Percentiles rank a stretch among this genome's conserved stretches.
Evolutionary conservation across 2,797 vertebrate genomes (phyloP).

Genomic region (Pseudochirops corinnae): DNA sequence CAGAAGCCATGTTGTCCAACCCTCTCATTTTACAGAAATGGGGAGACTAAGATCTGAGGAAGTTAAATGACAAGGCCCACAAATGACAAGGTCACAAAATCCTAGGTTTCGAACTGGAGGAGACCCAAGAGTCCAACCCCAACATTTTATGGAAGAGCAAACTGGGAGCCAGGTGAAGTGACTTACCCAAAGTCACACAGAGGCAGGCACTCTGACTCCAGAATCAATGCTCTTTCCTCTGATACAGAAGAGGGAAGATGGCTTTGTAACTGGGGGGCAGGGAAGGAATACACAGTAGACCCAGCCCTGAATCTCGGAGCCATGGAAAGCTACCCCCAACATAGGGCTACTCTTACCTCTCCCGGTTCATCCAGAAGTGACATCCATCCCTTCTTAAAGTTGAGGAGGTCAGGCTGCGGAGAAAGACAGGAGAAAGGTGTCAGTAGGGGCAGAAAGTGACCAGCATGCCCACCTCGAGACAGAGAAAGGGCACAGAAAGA

Average conservation of each 20-base stretch:
- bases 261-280: background rate
- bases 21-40: background rate
- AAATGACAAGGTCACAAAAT: background rate
- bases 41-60: background rate
- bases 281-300: conserved; percentile 3
- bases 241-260: background rate
- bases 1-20: too few species aligned
- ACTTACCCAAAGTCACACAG: background rate
- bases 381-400: conserved; percentile 99
- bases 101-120: background rate
- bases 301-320: background rate
- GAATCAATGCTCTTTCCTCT: background rate
- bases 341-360: conserved; percentile 88
- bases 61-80: background rate
- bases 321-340: background rate
- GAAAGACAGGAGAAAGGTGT: conserved; percentile 65
- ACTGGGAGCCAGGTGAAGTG: background rate
- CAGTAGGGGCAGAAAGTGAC: conserved; percentile 16
- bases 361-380: conserved; percentile 93
- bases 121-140: background rate
- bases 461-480: background rate
- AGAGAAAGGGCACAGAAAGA: background rate
- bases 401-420: conserved; percentile 95
- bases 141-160: background rate
- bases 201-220: background rate